Evolutionary conservation across 1,140 invertebrate species (phyloP).

Genomic region (Anagrus nilaparvatae): DNA sequence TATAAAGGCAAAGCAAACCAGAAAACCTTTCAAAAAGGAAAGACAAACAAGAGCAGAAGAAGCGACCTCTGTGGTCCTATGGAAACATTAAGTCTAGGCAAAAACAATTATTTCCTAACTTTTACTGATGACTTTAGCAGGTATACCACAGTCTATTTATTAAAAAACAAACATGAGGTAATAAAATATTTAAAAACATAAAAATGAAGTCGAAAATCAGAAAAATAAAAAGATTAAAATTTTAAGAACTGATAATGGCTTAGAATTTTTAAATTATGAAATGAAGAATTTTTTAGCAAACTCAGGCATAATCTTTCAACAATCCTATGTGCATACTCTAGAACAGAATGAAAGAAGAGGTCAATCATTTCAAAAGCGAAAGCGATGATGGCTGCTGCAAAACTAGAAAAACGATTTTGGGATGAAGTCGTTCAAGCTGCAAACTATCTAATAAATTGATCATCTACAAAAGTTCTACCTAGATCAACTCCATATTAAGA

Average conservation of each 20-base stretch:
- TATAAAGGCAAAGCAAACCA: neutral
- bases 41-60: neutral
- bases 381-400: constrained; percentile 12
- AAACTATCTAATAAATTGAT: constrained; percentile 1
- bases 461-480: neutral
- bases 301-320: neutral
- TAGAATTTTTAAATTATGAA: constrained; percentile 23
- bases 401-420: constrained; percentile 1
- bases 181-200: constrained; percentile 14
- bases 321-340: neutral
- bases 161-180: constrained; percentile 14
- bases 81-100: neutral
- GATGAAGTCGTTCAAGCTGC: constrained; percentile 3
- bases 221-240: constrained; percentile 18
- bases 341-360: constrained; percentile 16
- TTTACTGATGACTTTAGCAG: neutral
- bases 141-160: constrained; percentile 1
- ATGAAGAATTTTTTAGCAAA: constrained; percentile 16
- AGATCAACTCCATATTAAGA: constrained; percentile 14
- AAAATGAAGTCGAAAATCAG: constrained; percentile 19
- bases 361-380: constrained; percentile 18
- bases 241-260: constrained; percentile 23
- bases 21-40: neutral
- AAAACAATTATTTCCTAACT: neutral
- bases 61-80: neutral